phyloP scores from a whole-genome alignment of 2,113 vertebrate species.

The Dipodomys ordii region DNA sequence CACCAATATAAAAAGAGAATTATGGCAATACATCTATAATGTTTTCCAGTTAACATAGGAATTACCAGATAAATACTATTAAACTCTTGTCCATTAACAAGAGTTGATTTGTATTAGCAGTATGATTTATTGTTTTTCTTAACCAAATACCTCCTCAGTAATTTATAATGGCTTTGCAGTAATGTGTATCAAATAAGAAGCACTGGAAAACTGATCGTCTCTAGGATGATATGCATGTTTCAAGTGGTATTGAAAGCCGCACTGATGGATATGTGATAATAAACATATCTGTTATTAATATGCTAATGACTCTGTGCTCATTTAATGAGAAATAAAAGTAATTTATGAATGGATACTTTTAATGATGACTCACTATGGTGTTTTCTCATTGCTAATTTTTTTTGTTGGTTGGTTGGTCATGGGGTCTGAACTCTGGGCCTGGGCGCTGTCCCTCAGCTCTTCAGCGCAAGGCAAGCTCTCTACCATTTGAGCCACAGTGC shows the following conservation, averaged over 20 bases:
- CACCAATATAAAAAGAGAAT: conserved; percentile 70
- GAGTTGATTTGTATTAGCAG: conserved; percentile 87
- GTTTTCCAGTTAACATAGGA: conserved; percentile 86
- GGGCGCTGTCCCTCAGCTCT: too few relatives aligned
- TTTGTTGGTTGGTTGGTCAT: too few relatives aligned
- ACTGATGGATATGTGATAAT: conserved; percentile 99
- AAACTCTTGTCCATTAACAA: conserved; percentile 86
- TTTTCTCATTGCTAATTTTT: conserved; percentile 82
- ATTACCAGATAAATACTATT: conserved; percentile 85
- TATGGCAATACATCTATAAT: conserved; percentile 70
- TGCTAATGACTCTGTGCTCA: conserved; percentile 90
- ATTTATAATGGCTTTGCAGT: conserved; percentile 95
- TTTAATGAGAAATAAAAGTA: conserved; percentile 92
- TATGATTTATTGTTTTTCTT: conserved; percentile 90
- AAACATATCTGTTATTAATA: conserved; percentile 99
- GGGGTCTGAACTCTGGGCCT: too few relatives aligned
- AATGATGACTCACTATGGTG: conserved; percentile 84
- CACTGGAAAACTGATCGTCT: conserved; percentile 98
- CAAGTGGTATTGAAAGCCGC: conserved; percentile 96
- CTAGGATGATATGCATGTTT: conserved; percentile 97
- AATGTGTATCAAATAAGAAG: conserved; percentile 95
- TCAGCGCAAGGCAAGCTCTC: too few relatives aligned
- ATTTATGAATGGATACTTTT: conserved; percentile 89
- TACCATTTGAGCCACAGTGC: too few relatives aligned
- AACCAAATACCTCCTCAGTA: conserved; percentile 96